A percentile compares a stretch with the other conserved stretches of the same genome.
Conservation (phyloP, 2,888 invertebrate genomes). For the Spodoptera exigua region DNA sequence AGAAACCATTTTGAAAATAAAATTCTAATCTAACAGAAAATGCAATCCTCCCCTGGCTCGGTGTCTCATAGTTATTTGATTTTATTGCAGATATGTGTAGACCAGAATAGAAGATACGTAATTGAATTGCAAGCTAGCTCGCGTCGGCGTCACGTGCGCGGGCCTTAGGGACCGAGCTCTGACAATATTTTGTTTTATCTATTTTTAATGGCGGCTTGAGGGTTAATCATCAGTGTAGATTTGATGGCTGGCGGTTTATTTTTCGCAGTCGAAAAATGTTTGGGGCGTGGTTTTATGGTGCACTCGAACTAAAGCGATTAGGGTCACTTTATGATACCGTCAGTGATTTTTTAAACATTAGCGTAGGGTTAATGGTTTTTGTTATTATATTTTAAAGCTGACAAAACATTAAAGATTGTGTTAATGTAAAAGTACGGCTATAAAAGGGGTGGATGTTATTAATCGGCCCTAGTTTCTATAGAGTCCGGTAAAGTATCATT, state of each 20-base stretch:
- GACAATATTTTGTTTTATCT: conserved; percentile 85
- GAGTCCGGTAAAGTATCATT: no score
- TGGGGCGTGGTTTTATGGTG: conserved; percentile 54
- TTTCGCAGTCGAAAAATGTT: conserved; percentile 55
- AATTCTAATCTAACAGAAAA: conserved; percentile 31
- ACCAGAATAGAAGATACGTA: conserved; percentile 72
- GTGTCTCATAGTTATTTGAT: conserved; percentile 71
- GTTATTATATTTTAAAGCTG: conserved; percentile 25
- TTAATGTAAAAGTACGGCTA: neutral
- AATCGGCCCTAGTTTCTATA: no score
- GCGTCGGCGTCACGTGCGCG: conserved; percentile 73
- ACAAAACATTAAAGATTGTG: neutral
- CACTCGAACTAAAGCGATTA: conserved; percentile 56
- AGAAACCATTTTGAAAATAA: conserved; percentile 20
- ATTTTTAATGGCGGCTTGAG: conserved; percentile 84
- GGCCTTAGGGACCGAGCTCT: conserved; percentile 72
- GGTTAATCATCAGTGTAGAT: conserved; percentile 81
- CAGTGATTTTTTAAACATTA: conserved; percentile 40
- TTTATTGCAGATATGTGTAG: conserved; percentile 67
- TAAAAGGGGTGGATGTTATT: no score
- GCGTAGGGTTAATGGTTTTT: conserved; percentile 20
- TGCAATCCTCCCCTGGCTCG: conserved; percentile 47
- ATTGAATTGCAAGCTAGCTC: conserved; percentile 81
- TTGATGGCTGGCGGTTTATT: conserved; percentile 72
- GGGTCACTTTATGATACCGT: conserved; percentile 37